Evolutionary conservation across 53 echinoderm and acorn worm genomes (phyloP).

Genomic region (Echinometra lucunter): DNA sequence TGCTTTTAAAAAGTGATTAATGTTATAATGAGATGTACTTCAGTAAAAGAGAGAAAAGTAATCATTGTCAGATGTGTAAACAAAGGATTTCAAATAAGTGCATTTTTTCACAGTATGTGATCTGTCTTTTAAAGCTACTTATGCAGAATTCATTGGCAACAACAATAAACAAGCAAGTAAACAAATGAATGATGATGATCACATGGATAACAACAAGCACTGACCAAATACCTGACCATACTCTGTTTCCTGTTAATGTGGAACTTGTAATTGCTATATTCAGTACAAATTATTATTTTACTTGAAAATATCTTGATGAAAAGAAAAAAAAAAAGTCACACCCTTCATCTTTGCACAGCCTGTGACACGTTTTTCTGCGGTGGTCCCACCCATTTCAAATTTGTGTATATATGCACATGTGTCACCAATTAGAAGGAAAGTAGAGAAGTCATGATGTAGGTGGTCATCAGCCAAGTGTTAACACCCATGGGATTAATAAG

Average conservation of each 20-base stretch:
- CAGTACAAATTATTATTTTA: background rate
- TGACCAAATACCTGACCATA: no score
- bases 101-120: no score
- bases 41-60: background rate
- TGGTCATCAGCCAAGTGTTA: conserved; percentile 24
- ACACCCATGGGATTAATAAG: conserved; percentile 57
- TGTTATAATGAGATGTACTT: background rate
- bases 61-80: no score
- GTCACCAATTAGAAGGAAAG: conserved; percentile 43
- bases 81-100: no score
- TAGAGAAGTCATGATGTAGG: conserved; percentile 9
- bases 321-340: background rate
- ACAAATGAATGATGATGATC: background rate
- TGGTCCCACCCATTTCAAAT: conserved; percentile 57
- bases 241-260: background rate
- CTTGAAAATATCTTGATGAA: background rate
- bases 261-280: background rate
- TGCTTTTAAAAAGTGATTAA: conserved; percentile 15
- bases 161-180: no score
- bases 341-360: background rate
- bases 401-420: conserved; percentile 34
- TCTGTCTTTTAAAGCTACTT: no score
- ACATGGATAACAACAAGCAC: no score
- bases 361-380: background rate
- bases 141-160: no score